Evolutionary conservation across 1,140 invertebrate species (phyloP), one percentile per base, ranked within the genome.

Genomic region (Leptoteleia sp.): DNA sequence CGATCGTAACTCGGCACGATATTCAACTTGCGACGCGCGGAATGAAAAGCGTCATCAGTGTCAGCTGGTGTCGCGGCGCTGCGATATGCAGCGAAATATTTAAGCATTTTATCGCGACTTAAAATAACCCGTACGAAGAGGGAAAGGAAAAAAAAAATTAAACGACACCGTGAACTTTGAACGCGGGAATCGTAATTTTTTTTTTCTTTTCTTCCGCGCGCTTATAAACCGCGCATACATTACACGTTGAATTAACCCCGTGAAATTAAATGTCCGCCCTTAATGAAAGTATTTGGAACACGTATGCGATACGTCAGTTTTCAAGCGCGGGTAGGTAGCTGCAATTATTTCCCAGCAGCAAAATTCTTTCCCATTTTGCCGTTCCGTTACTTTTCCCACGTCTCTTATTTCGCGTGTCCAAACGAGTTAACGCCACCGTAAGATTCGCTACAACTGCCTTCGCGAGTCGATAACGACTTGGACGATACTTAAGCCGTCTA

Each of bases 401-500:
- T 68, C 54, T 76, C 75, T 77, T 71, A 75, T 80, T 78, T 65
- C 61, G 52, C 65, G 40, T 79, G 70, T 38, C 71, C 64, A 33
- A 42, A 67, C 38, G 62, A 78, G 52, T 78, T 76, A 65, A 31
- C 54, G 55, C 37, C 54, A 52, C 55, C 27, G 17, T n/a, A n/a
- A n/a, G n/a, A n/a, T 40, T 33, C n/a, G 33, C 13, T 47, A 54
- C 68, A 77, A 79, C 79, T 77, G 76, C 72, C 73, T 37, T 76
- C 48, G 64, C 54, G 61, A 76, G 76, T 77, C 70, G 80, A 80
- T 80, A 83, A 83, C 72, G 81, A 81, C 78, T 79, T 76, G 64
- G 70, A 54, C 67, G 70, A 80, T 80, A 80, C 71, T 67, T 80
- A 71, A 76, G 59, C 40, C 40, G 59, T 59, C 70, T 81, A 83